Percentiles rank a stretch among this genome's conserved stretches.
Evolutionary conservation across 2,113 vertebrate species (phyloP).

Genomic region (Thoracochromis brauschi): DNA sequence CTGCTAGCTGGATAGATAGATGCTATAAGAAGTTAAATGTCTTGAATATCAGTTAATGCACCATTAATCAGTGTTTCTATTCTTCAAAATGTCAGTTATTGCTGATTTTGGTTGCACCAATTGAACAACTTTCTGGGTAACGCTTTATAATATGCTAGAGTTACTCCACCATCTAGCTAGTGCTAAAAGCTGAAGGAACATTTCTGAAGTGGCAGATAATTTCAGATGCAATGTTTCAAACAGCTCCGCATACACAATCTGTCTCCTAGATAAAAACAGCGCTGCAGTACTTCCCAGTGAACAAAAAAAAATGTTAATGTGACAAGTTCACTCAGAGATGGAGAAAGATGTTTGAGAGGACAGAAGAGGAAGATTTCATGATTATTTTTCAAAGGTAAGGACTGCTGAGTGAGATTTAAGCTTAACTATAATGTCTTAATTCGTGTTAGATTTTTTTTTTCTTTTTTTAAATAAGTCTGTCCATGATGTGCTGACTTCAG

Average conservation of each 20-base stretch:
- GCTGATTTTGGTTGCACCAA: neutral
- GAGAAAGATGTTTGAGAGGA: neutral
- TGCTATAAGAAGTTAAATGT: neutral
- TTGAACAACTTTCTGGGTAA: neutral
- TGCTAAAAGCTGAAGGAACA: neutral
- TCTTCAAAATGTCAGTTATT: neutral
- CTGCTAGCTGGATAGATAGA: neutral
- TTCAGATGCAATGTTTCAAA: neutral
- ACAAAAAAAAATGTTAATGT: neutral
- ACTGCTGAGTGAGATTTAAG: neutral
- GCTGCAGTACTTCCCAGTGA: neutral
- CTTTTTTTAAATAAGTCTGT: neutral
- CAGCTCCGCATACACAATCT: neutral
- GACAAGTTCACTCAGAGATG: neutral
- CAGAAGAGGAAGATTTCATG: neutral
- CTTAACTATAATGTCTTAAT: neutral
- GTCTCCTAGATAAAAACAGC: neutral
- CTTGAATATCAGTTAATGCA: neutral
- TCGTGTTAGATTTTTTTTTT: neutral
- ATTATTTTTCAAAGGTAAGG: accelerated
- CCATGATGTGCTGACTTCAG: neutral
- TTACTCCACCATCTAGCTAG: neutral
- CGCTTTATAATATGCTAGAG: neutral
- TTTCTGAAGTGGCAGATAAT: neutral
- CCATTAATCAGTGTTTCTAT: neutral